Conservation (phyloP, 2,113 vertebrate species). For the Centrocercus urophasianus region DNA sequence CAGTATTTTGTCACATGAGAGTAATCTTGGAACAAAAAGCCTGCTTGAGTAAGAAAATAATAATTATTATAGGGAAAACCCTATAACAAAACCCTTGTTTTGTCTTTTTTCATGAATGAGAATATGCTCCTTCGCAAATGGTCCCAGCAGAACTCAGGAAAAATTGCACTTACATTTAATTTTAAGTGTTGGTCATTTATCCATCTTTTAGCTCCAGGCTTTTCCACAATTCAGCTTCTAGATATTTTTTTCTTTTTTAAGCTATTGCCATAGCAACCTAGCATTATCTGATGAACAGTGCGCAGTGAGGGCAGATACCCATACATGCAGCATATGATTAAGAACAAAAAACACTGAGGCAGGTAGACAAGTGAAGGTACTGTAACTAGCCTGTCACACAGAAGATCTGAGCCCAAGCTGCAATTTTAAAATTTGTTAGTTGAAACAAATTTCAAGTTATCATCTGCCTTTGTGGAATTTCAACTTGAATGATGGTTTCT, state of each 20-base stretch:
- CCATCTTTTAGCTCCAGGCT: constrained; percentile 17
- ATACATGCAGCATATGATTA: neutral
- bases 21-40: neutral
- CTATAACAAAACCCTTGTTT: neutral
- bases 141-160: neutral
- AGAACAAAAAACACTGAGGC: neutral
- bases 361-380: neutral
- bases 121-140: neutral
- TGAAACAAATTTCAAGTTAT: neutral
- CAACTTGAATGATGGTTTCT: neutral
- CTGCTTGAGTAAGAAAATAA: neutral
- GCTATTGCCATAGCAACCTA: constrained; percentile 58
- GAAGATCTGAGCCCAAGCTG: neutral
- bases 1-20: neutral
- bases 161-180: neutral
- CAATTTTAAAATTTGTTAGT: neutral
- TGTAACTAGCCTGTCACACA: neutral
- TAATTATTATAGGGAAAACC: neutral
- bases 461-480: neutral
- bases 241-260: constrained; percentile 29
- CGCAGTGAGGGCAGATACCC: neutral
- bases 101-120: neutral
- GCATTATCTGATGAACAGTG: neutral
- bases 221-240: neutral
- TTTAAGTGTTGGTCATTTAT: constrained; percentile 46